Conservation (phyloP, 2,888 invertebrate species). For the Andrena chrysosceles region DNA sequence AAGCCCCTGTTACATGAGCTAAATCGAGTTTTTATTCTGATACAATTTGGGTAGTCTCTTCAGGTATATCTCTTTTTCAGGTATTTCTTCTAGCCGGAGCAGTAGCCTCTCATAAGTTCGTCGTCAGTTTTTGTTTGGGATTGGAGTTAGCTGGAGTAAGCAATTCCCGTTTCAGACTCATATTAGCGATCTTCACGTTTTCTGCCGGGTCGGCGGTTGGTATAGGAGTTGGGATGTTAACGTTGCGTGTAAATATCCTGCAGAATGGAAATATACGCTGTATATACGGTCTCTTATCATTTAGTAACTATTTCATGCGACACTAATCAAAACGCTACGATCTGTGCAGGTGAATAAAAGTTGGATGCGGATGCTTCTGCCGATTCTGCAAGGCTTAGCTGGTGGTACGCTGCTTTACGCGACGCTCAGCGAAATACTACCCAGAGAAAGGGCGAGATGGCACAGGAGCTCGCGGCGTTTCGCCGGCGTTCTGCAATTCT, state of each 20-base stretch:
- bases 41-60: not conserved
- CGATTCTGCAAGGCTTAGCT: conserved; percentile 88
- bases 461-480: conserved; percentile 86
- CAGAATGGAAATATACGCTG: too few relatives aligned
- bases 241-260: conserved; percentile 87
- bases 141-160: conserved; percentile 88
- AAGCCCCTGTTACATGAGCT: not conserved
- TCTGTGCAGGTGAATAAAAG: conserved; percentile 31
- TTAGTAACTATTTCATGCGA: conserved; percentile 8
- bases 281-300: conserved; percentile 4
- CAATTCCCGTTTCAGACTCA: conserved; percentile 85
- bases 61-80: conserved; percentile 81
- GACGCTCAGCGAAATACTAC: conserved; percentile 91
- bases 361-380: conserved; percentile 64
- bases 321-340: not conserved
- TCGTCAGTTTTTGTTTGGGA: conserved; percentile 93
- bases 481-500: conserved; percentile 89
- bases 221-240: conserved; percentile 88
- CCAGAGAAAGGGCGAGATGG: conserved; percentile 91
- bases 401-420: conserved; percentile 92
- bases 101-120: conserved; percentile 92
- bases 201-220: conserved; percentile 89
- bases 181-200: conserved; percentile 88
- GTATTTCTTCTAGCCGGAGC: conserved; percentile 89
- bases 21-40: not conserved